phyloP scores from a whole-genome alignment of 1,140 invertebrate species.

The Calliphora vicina region DNA sequence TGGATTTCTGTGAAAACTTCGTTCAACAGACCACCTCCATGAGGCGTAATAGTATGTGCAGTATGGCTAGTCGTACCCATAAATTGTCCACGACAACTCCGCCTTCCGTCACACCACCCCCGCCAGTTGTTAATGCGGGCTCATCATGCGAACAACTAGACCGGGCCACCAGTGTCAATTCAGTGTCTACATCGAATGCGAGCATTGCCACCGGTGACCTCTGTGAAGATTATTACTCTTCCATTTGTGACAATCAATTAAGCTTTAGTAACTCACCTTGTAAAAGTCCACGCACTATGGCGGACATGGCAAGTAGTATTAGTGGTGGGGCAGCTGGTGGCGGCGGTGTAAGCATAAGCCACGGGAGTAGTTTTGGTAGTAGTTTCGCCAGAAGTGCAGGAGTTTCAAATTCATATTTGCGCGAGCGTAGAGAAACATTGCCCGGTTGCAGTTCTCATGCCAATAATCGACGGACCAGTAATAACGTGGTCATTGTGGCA shows the following conservation, averaged over 20 bases:
- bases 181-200: constrained; percentile 36
- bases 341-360: neutral
- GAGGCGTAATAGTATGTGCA: constrained; percentile 40
- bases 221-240: constrained; percentile 47
- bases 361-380: constrained; percentile 13
- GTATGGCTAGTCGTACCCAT: constrained; percentile 38
- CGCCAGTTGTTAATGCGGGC: neutral
- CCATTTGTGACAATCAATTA: constrained; percentile 48
- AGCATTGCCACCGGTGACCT: constrained; percentile 39
- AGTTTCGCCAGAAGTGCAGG: constrained; percentile 28
- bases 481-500: constrained; percentile 41
- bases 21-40: constrained; percentile 40
- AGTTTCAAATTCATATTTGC: constrained; percentile 17
- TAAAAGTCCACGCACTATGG: constrained; percentile 45
- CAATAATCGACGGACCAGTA: neutral
- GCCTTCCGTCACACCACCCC: constrained; percentile 18
- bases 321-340: neutral
- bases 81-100: constrained; percentile 34
- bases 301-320: constrained; percentile 35
- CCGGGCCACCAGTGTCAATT: neutral
- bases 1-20: constrained; percentile 43
- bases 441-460: neutral
- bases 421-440: constrained; percentile 20
- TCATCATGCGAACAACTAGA: constrained; percentile 6
- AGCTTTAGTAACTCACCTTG: constrained; percentile 46